Evolutionary conservation across 2,797 vertebrate species (phyloP), one percentile per base, ranked within the genome.

Genomic region (Scleropages formosus): DNA sequence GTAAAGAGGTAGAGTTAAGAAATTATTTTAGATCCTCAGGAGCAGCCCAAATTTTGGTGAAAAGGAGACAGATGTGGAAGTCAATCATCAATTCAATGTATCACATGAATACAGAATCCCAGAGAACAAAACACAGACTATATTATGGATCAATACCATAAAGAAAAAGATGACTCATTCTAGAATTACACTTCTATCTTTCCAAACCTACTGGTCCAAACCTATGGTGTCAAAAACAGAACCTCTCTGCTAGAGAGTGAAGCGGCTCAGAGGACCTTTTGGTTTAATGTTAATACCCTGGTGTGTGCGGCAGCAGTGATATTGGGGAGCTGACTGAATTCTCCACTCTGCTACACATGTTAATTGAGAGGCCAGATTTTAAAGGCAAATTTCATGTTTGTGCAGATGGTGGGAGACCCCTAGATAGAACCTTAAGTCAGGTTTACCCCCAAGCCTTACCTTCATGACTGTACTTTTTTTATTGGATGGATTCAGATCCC

Each of bases 311-410:
- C 91, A 92, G 92, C 92, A 94, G 94, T 93, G 94, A 94, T 95
- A 94, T 95, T 93, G 95, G 93, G 92, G 90, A 94, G 94, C 95
- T 92, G 92, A 93, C 84, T 88, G 94, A 94, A 94, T 93, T 94
- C 93, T 96, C 91, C 89, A 90, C 93, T 94, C 95, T 97, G 95
- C 94, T 96, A 95, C 95, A 96, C 94, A 95, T 85, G 93, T 95
- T 97, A 96, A 98, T 95, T 95, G 94, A 96, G 94, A 95, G 95
- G 95, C 91, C 93, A 94, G 92, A 91, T 94, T 94, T 93, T 85
- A 87, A 93, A 95, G 94, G 94, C 94, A 96, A 94, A 96, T 95
- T 95, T 96, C 95, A 95, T 80, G 83, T 92, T 89, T 90, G 94
- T 93, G 94, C 95, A 98, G 95, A 96, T 96, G 95, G 95, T 87